Evolutionary conservation across 2,113 vertebrate species (phyloP), one percentile per base, ranked within the genome.

Genomic region (Dolichallabes microphthalmus): DNA sequence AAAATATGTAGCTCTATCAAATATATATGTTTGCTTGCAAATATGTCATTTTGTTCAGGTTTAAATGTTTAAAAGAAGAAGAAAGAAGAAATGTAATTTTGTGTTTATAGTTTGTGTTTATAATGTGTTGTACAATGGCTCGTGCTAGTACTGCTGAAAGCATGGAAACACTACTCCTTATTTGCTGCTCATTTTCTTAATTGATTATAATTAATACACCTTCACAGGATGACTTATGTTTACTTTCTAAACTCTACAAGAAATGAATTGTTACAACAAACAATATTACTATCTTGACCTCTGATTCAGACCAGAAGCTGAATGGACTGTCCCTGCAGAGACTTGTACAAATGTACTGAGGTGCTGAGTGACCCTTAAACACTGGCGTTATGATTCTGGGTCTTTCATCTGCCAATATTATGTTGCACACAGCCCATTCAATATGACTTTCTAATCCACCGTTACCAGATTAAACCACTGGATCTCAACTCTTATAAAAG

Each of bases 371-470:
- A 80, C 85, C 73, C 55, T 85, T 53, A 83, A 82, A 66, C 30
- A 22, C 68, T 50, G 75, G 13, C 81, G 53, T 88, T 76, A 84
- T 55, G 55, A n/a, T 32, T 83, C 80, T 86, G 71, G 66, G 53
- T 19, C 60, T 68, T 64, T 45, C 61, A 71, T 61, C 55, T 77
- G 63, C 55, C 61, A 82, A 20, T 61, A 71, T 53, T 76, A 63
- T 78, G 71, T 39, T 61, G 17, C 57, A 55, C 2, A 20, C 50
- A 66, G 87, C 80, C 82, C 71, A 85, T 91, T 88, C 83, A 52
- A 74, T 52, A 90, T 90, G 91, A 93, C 88, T 88, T 87, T 90
- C 93, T 92, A 90, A 92, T 92, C 92, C 91, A 92, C 11, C 91
- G 90, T 91, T 87, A 89, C 88, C 88, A 87, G 86, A 94, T 94